Conservation (phyloP, 2,797 vertebrate species). For the Chiloscyllium punctatum region DNA sequence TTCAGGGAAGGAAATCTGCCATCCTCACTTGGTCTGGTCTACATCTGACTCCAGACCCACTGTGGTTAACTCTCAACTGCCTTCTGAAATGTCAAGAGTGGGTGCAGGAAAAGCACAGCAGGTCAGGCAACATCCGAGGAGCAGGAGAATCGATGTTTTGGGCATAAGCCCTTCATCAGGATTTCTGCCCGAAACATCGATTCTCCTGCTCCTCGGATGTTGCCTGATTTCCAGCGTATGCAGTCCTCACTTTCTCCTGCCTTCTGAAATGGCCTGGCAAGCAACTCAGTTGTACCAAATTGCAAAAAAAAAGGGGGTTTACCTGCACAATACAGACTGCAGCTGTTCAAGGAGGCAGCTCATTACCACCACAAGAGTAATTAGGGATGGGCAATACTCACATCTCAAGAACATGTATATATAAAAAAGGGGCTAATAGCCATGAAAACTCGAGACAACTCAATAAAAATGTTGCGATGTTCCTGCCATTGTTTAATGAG, state of each 20-base stretch:
- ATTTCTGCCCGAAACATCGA: too few species aligned
- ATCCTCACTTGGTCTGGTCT: background rate
- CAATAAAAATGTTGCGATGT: background rate
- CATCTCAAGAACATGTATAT: background rate
- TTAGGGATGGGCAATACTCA: background rate
- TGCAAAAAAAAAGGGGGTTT: background rate
- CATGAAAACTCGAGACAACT: background rate
- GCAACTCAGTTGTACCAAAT: background rate
- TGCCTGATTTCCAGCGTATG: too few species aligned
- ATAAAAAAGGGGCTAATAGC: background rate
- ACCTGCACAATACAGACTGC: background rate
- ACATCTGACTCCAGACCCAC: background rate
- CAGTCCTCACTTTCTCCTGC: background rate
- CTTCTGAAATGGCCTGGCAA: too few species aligned
- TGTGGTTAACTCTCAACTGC: background rate
- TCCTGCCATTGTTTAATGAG: background rate
- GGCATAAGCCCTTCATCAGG: too few species aligned
- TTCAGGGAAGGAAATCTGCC: background rate
- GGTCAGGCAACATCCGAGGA: too few species aligned
- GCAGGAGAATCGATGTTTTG: too few species aligned
- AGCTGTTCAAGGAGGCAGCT: background rate
- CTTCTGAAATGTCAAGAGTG: too few species aligned
- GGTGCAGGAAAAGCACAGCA: too few species aligned
- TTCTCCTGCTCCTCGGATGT: too few species aligned
- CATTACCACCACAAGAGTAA: background rate